Evolutionary conservation across 2,888 invertebrate species (phyloP), one percentile per base, ranked within the genome.

Genomic region (Caradrina clavipalpis): DNA sequence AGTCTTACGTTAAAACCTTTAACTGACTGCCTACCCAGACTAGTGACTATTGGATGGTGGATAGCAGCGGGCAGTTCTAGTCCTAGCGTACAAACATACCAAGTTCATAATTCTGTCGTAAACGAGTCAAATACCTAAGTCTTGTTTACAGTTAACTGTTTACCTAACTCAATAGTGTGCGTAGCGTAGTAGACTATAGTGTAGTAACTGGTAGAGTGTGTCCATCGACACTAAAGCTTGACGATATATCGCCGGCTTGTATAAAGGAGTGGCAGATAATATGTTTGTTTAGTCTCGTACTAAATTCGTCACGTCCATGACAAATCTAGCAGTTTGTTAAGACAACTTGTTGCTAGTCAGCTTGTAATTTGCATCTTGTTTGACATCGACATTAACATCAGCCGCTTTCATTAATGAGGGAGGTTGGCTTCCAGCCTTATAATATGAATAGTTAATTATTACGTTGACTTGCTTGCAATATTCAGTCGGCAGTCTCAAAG

Each of bases 281-380:
- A 47, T 72, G 50, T 66, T 72, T 61, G 50, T 21, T 58, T 17
- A 71, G 53, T 47, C 19, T 51, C 26, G 45, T 58, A 77, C 54
- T 54, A 77, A 76, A 72, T 72, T 54, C 22, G 50, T 21, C 77
- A 50, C 39, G n/a, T 45, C 19, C 45, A 17, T 66, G 53, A 42
- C 19, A 42, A 71, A 64, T 76, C 21, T 71, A 53, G 31, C 71
- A 56, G 51, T 70, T 60, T 35, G 49, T 31, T 35, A 15, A 17
- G 17, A 17, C 0, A 45, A 51, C 21, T 39, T 56, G 21, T 63
- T 55, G 42, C 26, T 47, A 45, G 11, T 45, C 8, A 0, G 22
- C 21, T 22, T 58, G 11, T 65, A 21, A 47, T 71, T 70, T 26
- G 49, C 7, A 7, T 8, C 8, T 35, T 8, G 8, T 35, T 35